These are phyloP conservation scores for Eurytoma californica DNA, from an alignment of 2,888 invertebrate species.

Conservation along the genomic window DNA sequence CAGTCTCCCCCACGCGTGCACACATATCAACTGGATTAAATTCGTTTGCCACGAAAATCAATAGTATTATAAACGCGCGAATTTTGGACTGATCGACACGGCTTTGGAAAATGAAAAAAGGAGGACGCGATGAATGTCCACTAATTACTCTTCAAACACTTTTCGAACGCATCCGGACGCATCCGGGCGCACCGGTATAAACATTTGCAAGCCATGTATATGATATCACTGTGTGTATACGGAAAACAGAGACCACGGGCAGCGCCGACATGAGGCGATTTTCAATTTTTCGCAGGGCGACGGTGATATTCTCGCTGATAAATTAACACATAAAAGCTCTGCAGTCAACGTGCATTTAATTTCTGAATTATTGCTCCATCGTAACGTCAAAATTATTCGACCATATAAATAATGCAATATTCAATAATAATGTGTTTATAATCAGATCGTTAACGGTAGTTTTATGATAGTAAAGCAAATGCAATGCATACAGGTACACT, in stretches of 20 bases:
- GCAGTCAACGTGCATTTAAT: background rate
- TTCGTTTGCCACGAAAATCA: constrained; percentile 43
- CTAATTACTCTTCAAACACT: constrained; percentile 48
- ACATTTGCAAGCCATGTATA: constrained; percentile 26
- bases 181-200: constrained; percentile 17
- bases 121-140: background rate
- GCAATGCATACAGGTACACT: no score
- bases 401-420: no score
- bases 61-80: constrained; percentile 57
- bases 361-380: no score
- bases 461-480: no score
- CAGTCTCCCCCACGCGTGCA: constrained; percentile 26
- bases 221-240: background rate
- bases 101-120: background rate
- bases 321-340: constrained; percentile 66
- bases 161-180: background rate
- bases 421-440: no score
- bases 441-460: no score
- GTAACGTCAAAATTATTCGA: no score
- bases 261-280: background rate
- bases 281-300: background rate
- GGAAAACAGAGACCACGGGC: background rate
- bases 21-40: constrained; percentile 50
- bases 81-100: background rate
- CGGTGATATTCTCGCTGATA: constrained; percentile 36